Evolutionary conservation across 2,113 vertebrate species (phyloP).

Genomic region (Suncus etruscus): DNA sequence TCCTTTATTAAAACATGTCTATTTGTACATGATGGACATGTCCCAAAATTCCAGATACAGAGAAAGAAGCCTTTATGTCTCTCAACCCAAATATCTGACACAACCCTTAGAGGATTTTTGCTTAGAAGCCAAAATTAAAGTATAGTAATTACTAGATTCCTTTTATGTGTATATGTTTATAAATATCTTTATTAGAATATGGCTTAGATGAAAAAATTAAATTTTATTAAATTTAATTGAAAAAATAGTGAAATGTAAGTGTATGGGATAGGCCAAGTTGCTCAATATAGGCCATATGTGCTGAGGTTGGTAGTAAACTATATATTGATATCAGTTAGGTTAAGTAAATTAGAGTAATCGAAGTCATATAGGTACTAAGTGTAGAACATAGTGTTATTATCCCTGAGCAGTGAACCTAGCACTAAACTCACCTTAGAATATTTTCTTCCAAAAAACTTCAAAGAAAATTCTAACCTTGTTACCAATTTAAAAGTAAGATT

Average conservation of each 20-base stretch:
- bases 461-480: neutral
- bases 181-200: neutral
- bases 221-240: neutral
- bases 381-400: conserved; percentile 21
- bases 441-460: conserved; percentile 27
- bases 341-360: conserved; percentile 55
- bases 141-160: neutral
- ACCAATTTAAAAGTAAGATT: neutral
- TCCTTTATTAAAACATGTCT: neutral
- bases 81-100: neutral
- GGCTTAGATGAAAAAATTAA: conserved; percentile 29
- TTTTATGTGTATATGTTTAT: neutral
- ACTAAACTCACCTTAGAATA: conserved; percentile 14
- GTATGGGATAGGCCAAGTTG: neutral
- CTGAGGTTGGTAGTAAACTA: neutral
- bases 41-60: neutral
- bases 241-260: neutral
- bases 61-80: neutral
- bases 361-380: conserved; percentile 56
- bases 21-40: neutral
- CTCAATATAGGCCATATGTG: neutral
- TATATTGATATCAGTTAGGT: neutral
- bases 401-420: conserved; percentile 35
- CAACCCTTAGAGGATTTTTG: too few relatives aligned
- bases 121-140: neutral